These are phyloP conservation scores for Mycetomoellerius zeteki DNA, from an alignment of 1,140 invertebrate species.

Conservation along the genomic window DNA sequence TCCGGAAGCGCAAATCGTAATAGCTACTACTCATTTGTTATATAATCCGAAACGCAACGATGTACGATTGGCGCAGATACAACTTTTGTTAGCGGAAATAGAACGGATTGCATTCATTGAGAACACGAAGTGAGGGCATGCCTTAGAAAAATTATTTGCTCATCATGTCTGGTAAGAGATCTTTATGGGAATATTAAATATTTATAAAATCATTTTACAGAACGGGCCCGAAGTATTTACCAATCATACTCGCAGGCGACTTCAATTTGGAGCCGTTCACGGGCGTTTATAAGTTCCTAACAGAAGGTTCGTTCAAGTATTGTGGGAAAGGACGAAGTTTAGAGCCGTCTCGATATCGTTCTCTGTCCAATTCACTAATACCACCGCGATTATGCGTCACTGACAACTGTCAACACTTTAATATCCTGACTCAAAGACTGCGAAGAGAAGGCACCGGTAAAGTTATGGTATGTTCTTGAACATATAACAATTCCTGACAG, in stretches of 20 bases:
- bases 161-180: neutral
- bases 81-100: conserved; percentile 93
- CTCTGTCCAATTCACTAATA: conserved; percentile 84
- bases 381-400: conserved; percentile 88
- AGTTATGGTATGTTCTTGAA: conserved; percentile 77
- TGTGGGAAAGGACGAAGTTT: conserved; percentile 84
- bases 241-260: conserved; percentile 95
- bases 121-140: conserved; percentile 78
- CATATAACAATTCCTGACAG: neutral
- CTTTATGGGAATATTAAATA: neutral
- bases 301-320: conserved; percentile 89
- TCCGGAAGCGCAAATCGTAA: conserved; percentile 88
- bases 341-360: conserved; percentile 67
- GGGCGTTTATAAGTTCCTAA: conserved; percentile 91
- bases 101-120: conserved; percentile 91
- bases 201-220: conserved; percentile 70
- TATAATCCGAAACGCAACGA: conserved; percentile 96
- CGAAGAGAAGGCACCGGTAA: conserved; percentile 73
- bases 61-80: conserved; percentile 94
- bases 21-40: conserved; percentile 97
- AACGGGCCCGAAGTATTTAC: conserved; percentile 88
- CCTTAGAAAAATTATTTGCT: neutral
- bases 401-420: conserved; percentile 90
- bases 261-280: conserved; percentile 94
- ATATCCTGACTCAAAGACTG: conserved; percentile 84